These are phyloP conservation scores for Galago senegalensis DNA, from an alignment of 2,797 vertebrate genomes.

Conservation along the genomic window DNA sequence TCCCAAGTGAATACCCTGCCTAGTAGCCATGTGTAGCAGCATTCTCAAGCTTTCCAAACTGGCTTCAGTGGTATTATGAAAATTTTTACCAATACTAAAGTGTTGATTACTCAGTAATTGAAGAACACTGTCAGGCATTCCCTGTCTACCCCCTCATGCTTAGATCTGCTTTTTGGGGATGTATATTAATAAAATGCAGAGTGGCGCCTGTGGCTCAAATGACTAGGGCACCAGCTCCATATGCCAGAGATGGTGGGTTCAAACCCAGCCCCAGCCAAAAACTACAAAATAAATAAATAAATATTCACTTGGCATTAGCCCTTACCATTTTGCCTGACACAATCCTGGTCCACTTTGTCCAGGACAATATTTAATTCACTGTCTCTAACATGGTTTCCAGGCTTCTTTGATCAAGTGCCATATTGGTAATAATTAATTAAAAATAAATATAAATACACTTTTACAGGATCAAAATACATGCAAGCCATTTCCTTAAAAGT, in stretches of 20 bases:
- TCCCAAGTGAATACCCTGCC: neutral
- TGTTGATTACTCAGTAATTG: neutral
- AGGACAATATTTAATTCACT: neutral
- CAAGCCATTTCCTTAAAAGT: neutral
- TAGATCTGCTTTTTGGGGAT: neutral
- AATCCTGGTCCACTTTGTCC: neutral
- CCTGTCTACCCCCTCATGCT: neutral
- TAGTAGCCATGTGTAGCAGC: rapidly evolving
- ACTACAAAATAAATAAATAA: neutral
- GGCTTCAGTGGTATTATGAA: neutral
- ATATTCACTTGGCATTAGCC: neutral
- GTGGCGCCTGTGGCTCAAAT: no score
- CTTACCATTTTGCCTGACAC: neutral
- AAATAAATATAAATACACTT: conserved; percentile 6
- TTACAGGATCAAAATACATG: neutral
- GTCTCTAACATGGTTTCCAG: neutral
- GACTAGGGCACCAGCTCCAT: no score
- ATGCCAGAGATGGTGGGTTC: no score
- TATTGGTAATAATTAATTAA: neutral
- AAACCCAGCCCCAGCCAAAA: no score
- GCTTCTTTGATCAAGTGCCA: neutral
- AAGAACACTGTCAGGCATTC: neutral
- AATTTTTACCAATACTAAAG: neutral
- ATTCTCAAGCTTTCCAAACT: neutral
- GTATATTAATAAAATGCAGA: neutral